Evolutionary conservation across 2,113 vertebrate genomes (phyloP).

Genomic region (Callospermophilus lateralis): DNA sequence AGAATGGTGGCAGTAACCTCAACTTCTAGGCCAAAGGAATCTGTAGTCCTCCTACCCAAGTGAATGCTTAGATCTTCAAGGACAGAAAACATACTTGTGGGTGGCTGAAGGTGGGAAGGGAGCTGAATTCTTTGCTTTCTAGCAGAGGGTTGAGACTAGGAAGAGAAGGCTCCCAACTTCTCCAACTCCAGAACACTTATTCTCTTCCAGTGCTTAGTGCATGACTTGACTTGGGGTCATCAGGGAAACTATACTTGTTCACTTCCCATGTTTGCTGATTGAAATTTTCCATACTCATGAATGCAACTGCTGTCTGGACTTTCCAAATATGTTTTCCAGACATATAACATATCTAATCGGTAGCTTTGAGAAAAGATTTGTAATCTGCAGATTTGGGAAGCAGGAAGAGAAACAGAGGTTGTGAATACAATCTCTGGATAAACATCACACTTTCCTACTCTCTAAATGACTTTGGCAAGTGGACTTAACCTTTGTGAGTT

Average conservation of each 20-base stretch:
- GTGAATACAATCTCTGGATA: neutral
- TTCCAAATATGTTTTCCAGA: neutral
- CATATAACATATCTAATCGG: neutral
- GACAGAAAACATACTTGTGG: neutral
- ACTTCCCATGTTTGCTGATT: neutral
- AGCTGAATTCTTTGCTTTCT: slow-evolving; percentile 22
- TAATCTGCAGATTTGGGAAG: neutral
- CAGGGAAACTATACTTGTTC: neutral
- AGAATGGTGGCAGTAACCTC: neutral
- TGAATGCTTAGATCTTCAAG: neutral
- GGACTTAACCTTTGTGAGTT: neutral
- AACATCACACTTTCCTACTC: neutral
- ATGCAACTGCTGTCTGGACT: neutral
- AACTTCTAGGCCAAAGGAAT: neutral
- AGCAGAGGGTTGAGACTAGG: neutral
- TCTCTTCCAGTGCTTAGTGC: neutral
- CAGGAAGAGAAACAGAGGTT: neutral
- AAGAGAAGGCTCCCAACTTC: neutral
- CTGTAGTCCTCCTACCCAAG: neutral
- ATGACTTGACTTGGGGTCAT: neutral
- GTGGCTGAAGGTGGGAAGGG: neutral
- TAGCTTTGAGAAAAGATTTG: neutral
- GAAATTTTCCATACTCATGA: neutral
- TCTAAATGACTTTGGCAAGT: neutral
- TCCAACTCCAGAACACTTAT: neutral